phyloP scores from a whole-genome alignment of 2,888 invertebrate species.

The Rambutsinella grinnellia region DNA sequence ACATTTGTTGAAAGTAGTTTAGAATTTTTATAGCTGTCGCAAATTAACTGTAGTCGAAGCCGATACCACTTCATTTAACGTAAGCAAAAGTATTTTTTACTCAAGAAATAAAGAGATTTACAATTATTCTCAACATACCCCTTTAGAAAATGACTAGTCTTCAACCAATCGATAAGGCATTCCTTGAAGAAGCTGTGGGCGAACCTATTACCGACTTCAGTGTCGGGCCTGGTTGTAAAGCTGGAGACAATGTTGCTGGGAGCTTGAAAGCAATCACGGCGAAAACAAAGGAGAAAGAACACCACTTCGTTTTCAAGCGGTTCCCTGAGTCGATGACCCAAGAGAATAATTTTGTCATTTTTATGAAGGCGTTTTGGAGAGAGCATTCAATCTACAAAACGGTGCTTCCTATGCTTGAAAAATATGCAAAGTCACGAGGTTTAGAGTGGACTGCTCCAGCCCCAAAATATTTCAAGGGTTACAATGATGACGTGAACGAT shows the following conservation, averaged over 20 bases:
- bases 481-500: slow-evolving; percentile 54
- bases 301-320: slow-evolving; percentile 41
- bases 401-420: slow-evolving; percentile 33
- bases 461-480: slow-evolving; percentile 56
- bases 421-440: slow-evolving; percentile 33
- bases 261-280: slow-evolving; percentile 32
- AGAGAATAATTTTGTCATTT: slow-evolving; percentile 39
- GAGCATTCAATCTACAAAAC: slow-evolving; percentile 52
- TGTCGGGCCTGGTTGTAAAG: slow-evolving; percentile 41
- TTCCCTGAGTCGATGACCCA: slow-evolving; percentile 44
- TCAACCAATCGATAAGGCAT: slow-evolving; percentile 75
- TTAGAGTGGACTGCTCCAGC: slow-evolving; percentile 35
- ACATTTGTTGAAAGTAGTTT: no score
- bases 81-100: no score
- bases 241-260: slow-evolving; percentile 58
- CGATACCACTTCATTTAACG: no score
- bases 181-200: slow-evolving; percentile 85
- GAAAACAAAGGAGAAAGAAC: slow-evolving; percentile 10
- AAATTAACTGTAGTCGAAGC: not conserved
- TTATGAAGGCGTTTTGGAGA: slow-evolving; percentile 49
- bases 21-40: not conserved
- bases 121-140: no score
- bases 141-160: slow-evolving; percentile 74
- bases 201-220: slow-evolving; percentile 19
- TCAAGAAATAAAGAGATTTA: no score